Conservation (phyloP, 35 echinoderm and acorn worm genomes). For the Hemicentrotus pulcherrimus region DNA sequence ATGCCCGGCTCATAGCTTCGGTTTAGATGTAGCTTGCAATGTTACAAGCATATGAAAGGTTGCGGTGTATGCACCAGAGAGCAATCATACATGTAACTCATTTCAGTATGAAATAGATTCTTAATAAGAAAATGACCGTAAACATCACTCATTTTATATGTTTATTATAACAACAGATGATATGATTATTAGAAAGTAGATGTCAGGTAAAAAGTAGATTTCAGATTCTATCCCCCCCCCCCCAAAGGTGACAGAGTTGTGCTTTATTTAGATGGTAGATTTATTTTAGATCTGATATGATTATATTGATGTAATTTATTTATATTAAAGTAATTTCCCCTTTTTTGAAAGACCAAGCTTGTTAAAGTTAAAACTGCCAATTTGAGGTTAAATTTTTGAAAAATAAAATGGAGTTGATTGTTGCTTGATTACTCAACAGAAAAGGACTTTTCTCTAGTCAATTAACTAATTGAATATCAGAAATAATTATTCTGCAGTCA, state of each 20-base stretch:
- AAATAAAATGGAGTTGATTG: background rate
- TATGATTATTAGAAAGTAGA: too few species aligned
- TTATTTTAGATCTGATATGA: too few species aligned
- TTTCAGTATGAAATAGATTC: background rate
- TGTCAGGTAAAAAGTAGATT: background rate
- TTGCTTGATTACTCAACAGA: background rate
- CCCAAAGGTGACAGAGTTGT: too few species aligned
- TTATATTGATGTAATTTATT: too few species aligned
- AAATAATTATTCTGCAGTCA: background rate
- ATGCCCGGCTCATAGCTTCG: background rate
- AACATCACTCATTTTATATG: background rate
- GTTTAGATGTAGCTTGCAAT: background rate
- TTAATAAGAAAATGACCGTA: background rate
- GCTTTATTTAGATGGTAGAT: too few species aligned
- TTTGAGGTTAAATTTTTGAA: background rate
- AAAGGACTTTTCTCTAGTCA: background rate
- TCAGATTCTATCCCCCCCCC: too few species aligned
- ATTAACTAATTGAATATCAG: background rate
- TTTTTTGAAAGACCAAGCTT: too few species aligned
- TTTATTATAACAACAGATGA: background rate
- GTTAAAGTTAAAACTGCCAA: too few species aligned
- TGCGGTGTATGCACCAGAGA: background rate
- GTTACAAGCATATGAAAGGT: background rate
- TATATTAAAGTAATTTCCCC: too few species aligned
- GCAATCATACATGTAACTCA: background rate